Percentiles rank a stretch among this genome's conserved stretches.
Conservation (phyloP, 2,888 invertebrate species). For the Trichopoda pennipes region DNA sequence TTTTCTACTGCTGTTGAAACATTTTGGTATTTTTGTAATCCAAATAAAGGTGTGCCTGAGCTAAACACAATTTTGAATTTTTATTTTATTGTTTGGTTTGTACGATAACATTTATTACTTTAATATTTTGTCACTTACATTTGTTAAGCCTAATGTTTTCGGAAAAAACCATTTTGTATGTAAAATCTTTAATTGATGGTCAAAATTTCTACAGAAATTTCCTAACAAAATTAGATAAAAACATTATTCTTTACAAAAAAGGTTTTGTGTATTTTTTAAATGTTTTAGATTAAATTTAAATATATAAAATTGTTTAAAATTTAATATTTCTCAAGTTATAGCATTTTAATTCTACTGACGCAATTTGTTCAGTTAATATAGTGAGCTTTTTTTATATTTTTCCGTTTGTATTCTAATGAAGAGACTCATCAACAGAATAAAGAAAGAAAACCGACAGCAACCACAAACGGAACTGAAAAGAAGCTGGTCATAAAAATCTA, state of each 20-base stretch:
- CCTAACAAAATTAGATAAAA: no score
- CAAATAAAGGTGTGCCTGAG: not conserved
- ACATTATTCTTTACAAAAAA: no score
- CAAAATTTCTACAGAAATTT: no score
- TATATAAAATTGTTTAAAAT: no score
- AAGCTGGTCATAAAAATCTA: constrained; percentile 46
- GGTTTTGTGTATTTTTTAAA: no score
- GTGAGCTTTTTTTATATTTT: constrained; percentile 6
- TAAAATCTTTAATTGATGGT: no score
- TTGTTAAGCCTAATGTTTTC: no score
- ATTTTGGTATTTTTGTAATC: no score
- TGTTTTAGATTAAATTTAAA: no score
- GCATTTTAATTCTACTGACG: constrained; percentile 16
- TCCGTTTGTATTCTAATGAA: constrained; percentile 18
- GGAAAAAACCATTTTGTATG: no score
- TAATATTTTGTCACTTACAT: no score
- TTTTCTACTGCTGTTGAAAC: constrained; percentile 3
- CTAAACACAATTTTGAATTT: constrained; percentile 7
- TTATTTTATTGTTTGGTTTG: not conserved
- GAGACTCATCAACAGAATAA: constrained; percentile 23
- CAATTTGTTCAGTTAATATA: constrained; percentile 42
- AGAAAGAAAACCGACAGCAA: constrained; percentile 20
- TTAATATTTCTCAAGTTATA: no score
- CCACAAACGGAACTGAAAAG: constrained; percentile 3
- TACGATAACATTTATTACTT: constrained; percentile 8